phyloP scores from a whole-genome alignment of 2,113 vertebrate species.

The Stegastes partitus region DNA sequence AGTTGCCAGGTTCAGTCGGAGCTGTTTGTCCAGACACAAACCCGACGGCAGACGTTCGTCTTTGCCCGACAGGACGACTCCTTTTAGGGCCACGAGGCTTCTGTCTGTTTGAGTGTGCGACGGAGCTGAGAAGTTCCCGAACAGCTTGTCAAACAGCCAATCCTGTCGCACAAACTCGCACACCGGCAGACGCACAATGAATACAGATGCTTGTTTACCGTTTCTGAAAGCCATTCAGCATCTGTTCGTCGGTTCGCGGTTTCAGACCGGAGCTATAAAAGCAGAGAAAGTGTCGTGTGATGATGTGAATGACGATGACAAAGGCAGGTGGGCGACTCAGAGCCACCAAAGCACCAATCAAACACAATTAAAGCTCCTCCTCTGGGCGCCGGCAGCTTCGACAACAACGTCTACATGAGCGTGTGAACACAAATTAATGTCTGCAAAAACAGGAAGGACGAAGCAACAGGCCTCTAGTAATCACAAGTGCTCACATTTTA shows the following conservation, averaged over 20 bases:
- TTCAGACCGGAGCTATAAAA: slow-evolving; percentile 39
- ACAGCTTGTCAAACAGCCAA: slow-evolving; percentile 45
- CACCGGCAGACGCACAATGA: slow-evolving; percentile 19
- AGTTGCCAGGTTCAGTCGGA: slow-evolving; percentile 20
- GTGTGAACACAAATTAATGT: too few relatives aligned
- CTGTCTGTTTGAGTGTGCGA: slow-evolving; percentile 19
- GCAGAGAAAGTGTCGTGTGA: slow-evolving; percentile 6
- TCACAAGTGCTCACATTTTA: too few relatives aligned
- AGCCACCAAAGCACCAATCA: slow-evolving; percentile 6
- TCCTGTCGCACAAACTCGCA: slow-evolving; percentile 32
- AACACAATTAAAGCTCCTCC: background rate
- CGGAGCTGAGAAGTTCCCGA: slow-evolving; percentile 26
- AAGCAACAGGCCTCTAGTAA: too few relatives aligned
- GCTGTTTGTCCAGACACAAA: slow-evolving; percentile 41
- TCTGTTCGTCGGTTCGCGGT: slow-evolving; percentile 44
- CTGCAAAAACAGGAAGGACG: too few relatives aligned
- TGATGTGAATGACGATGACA: slow-evolving; percentile 34
- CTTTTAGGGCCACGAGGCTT: slow-evolving; percentile 56
- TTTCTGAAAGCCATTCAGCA: slow-evolving; percentile 51
- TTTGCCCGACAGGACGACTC: slow-evolving; percentile 41
- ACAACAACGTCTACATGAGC: too few relatives aligned
- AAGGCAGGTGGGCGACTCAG: slow-evolving; percentile 3
- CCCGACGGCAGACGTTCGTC: slow-evolving; percentile 26
- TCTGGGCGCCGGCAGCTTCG: too few relatives aligned
- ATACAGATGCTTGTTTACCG: slow-evolving; percentile 44